These are phyloP conservation scores for Aphis craccivora DNA, from an alignment of 1,140 invertebrate genomes.

Conservation along the genomic window DNA sequence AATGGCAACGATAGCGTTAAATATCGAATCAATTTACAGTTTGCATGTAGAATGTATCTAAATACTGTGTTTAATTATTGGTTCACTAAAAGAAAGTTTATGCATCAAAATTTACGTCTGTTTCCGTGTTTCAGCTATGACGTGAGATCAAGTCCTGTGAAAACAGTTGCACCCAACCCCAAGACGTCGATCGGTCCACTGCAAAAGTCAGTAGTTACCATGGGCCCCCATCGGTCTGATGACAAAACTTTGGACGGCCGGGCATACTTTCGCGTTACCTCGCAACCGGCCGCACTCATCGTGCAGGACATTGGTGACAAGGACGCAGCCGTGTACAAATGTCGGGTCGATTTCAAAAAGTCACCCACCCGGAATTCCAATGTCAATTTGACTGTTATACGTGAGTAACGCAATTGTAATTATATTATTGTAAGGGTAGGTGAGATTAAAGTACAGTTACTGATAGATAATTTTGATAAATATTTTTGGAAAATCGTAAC, in stretches of 20 bases:
- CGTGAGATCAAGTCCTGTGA: neutral
- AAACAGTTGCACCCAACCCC: neutral
- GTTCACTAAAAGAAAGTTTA: neutral
- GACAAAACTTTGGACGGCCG: constrained; percentile 67
- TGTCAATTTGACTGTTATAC: constrained; percentile 80
- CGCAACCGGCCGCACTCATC: constrained; percentile 71
- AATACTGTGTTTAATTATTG: neutral
- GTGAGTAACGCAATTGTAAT: constrained; percentile 69
- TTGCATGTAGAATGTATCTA: fast-evolving
- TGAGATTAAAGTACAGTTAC: neutral
- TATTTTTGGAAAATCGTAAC: neutral
- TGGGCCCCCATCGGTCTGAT: constrained; percentile 65
- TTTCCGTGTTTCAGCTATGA: constrained; percentile 36
- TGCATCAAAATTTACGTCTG: neutral
- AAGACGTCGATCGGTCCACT: neutral
- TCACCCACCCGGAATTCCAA: constrained; percentile 82
- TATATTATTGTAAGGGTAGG: neutral
- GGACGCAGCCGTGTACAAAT: constrained; percentile 78
- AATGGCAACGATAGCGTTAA: neutral
- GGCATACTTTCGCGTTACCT: constrained; percentile 67
- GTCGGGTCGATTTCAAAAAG: constrained; percentile 81
- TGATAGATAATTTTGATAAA: neutral
- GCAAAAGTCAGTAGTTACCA: neutral
- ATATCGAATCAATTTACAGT: neutral
- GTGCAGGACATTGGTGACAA: constrained; percentile 72